Percentiles rank a stretch among this genome's conserved stretches.
Conservation (phyloP, 1,140 invertebrate genomes). For the Rhyacophila brunnea region DNA sequence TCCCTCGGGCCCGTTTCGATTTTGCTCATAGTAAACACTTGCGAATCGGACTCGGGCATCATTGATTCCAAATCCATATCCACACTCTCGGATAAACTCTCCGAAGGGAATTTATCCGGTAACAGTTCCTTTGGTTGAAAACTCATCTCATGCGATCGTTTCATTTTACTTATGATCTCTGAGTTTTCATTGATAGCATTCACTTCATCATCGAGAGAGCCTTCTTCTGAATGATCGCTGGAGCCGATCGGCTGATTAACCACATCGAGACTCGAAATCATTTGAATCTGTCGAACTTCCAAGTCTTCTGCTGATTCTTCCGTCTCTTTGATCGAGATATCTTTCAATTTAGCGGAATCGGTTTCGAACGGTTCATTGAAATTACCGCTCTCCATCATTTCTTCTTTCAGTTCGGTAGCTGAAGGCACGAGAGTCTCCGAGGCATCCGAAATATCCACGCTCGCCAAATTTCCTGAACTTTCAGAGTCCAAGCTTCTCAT, state of each 20-base stretch:
- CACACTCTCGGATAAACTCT: slow-evolving; percentile 44
- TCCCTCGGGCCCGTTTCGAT: slow-evolving; percentile 32
- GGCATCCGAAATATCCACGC: slow-evolving; percentile 84
- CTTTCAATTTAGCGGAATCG: slow-evolving; percentile 44
- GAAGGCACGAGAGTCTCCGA: slow-evolving; percentile 88
- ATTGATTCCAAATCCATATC: slow-evolving; percentile 41
- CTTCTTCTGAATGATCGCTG: slow-evolving; percentile 53
- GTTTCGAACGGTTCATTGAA: slow-evolving; percentile 51
- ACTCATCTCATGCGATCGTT: slow-evolving; percentile 85
- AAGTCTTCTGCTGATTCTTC: slow-evolving; percentile 21
- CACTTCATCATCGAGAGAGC: slow-evolving; percentile 45
- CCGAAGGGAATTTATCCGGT: slow-evolving; percentile 49
- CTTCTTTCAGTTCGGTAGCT: slow-evolving; percentile 61
- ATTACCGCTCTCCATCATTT: slow-evolving; percentile 53
- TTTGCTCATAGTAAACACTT: slow-evolving; percentile 34
- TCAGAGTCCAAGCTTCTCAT: slow-evolving; percentile 87
- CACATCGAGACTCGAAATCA: not conserved
- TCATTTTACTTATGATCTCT: slow-evolving; percentile 70
- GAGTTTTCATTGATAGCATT: slow-evolving; percentile 36
- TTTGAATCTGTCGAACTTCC: slow-evolving; percentile 15
- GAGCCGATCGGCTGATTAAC: not conserved
- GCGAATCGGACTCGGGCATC: slow-evolving; percentile 33
- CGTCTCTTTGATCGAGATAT: slow-evolving; percentile 37
- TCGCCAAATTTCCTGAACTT: slow-evolving; percentile 82
- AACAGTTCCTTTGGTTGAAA: slow-evolving; percentile 70